Evolutionary conservation across 2,888 invertebrate species (phyloP).

Genomic region (Yponomeuta sedellus): DNA sequence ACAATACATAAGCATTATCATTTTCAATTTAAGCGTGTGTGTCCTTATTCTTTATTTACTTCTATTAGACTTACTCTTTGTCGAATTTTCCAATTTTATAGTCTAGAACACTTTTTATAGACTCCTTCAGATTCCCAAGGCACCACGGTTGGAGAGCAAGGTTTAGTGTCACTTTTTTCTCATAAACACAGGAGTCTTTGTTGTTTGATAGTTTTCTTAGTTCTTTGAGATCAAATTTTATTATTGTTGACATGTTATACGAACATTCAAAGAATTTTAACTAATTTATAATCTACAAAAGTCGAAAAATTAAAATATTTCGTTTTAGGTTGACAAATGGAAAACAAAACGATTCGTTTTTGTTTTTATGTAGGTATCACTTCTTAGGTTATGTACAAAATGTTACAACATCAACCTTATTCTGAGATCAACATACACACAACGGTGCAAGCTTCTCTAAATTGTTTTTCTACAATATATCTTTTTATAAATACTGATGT

Average conservation of each 20-base stretch:
- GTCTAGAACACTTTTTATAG: constrained; percentile 76
- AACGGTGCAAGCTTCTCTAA: too few relatives aligned
- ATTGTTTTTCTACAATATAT: too few relatives aligned
- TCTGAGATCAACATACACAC: too few relatives aligned
- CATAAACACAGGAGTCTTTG: constrained; percentile 75
- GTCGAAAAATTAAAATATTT: constrained; percentile 4
- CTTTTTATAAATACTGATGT: too few relatives aligned
- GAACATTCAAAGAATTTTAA: not conserved
- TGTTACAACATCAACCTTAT: too few relatives aligned
- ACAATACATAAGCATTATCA: too few relatives aligned
- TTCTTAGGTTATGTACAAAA: too few relatives aligned
- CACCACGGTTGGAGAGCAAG: constrained; percentile 79
- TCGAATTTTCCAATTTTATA: constrained; percentile 78
- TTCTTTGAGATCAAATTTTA: constrained; percentile 72
- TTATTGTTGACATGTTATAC: constrained; percentile 60
- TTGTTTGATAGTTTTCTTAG: constrained; percentile 71
- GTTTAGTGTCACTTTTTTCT: constrained; percentile 74
- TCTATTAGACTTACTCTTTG: constrained; percentile 68
- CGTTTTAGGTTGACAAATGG: not conserved
- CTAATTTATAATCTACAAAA: not conserved
- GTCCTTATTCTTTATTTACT: not conserved
- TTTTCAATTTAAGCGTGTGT: not conserved
- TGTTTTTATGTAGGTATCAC: too few relatives aligned
- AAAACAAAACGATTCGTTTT: not conserved
- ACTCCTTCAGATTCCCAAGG: constrained; percentile 74